A percentile compares a stretch with the other conserved stretches of the same genome.
These are phyloP conservation scores for Cordilura impudica DNA, from an alignment of 2,888 invertebrate species.

Conservation along the genomic window DNA sequence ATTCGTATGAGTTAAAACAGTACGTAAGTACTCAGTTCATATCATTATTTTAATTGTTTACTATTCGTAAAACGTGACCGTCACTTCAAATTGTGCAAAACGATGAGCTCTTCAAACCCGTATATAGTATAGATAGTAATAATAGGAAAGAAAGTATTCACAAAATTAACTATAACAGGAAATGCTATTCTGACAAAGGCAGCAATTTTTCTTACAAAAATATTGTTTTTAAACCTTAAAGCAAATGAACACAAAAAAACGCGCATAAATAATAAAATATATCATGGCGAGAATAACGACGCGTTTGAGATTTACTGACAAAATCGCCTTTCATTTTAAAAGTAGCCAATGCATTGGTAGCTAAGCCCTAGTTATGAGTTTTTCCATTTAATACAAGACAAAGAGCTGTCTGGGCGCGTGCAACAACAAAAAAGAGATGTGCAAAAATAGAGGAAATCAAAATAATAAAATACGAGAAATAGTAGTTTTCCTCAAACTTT, in stretches of 20 bases:
- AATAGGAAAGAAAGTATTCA: neutral
- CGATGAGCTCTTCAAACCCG: neutral
- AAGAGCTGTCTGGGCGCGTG: neutral
- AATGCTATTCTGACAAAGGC: constrained; percentile 43
- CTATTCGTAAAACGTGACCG: neutral
- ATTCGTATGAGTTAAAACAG: too few species aligned
- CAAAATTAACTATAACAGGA: constrained; percentile 30
- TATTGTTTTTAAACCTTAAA: neutral
- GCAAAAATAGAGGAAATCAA: constrained; percentile 41
- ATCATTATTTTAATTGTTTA: neutral
- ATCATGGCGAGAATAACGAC: constrained; percentile 24
- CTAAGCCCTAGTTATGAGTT: neutral
- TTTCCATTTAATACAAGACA: constrained; percentile 20
- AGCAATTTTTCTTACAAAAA: constrained; percentile 17
- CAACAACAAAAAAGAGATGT: neutral
- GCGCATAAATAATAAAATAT: constrained; percentile 1
- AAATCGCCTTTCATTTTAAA: constrained; percentile 13
- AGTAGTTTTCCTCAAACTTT: constrained; percentile 32
- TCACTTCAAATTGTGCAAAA: neutral
- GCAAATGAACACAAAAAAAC: neutral
- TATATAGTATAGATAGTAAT: neutral
- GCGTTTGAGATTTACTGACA: constrained; percentile 39
- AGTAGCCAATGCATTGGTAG: neutral
- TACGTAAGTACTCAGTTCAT: too few species aligned
- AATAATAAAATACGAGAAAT: constrained; percentile 46